Base-by-base conservation (phyloP, 2,888 invertebrate genomes). In the Mesorhabditis belari region DNA sequence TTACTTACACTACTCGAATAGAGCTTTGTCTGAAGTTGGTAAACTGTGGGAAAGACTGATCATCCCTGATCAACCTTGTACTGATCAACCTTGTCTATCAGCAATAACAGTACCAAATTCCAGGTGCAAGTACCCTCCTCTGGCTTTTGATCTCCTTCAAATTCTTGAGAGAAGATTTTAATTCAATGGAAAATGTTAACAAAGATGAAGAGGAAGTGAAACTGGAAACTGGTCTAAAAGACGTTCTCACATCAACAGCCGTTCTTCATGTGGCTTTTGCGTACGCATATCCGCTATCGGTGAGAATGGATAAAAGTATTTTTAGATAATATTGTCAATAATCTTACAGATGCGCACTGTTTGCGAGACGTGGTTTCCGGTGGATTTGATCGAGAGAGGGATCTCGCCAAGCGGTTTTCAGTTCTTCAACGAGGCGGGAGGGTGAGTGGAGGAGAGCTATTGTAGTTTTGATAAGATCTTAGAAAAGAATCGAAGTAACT, bases 321-420 rank as follows among this genome's bases (percentile, higher is more conserved):
- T 35, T 3, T 1, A 5, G 2, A 24, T 5, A 19, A 24, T 5
- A 12, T 5, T 56, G 6, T 6, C 24, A 4, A 4, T 49, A 3
- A 51, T 6, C 25, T 52, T 63, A 50, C 61, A 71, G 61, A 59
- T 65, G 50, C 63, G 73, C 49, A 70, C 70, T 3, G 66, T 71
- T 28, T 60, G 62, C 19, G 73, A 73, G 49, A 68, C 71, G 9
- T 73, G 73, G 73, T 57, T 67, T 5, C 73, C 73, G 4, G 17
- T 73, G 24, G 69, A 55, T 5, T 12, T 55, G 5, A 55, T 52
- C 24, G 66, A 66, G 23, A 58, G 57, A 5, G 53, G 64, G 5
- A 49, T 66, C 21, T 60, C 67, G 1, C 54, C 69, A 4, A 56
- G 58, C 12, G 60, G 59, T 21, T 66, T 67, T 51, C 65, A 65